phyloP scores from a whole-genome alignment of 1,140 invertebrate species.

The Zophobas atratus region DNA sequence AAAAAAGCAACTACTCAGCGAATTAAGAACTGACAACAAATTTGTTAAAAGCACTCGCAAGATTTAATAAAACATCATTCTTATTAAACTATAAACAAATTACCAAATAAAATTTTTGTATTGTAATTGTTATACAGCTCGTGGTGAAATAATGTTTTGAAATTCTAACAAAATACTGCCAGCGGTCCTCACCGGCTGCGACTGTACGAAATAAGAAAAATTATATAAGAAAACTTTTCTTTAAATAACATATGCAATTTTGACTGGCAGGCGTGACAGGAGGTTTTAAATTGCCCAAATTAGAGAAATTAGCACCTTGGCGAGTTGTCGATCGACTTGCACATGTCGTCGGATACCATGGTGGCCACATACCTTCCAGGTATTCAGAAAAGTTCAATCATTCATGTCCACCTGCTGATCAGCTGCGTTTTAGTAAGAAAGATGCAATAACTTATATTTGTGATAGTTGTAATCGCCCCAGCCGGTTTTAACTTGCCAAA shows the following conservation, averaged over 20 bases:
- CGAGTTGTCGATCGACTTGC: conserved; percentile 32
- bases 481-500: neutral
- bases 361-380: conserved; percentile 38
- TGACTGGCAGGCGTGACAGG: conserved; percentile 46
- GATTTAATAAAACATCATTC: too few species aligned
- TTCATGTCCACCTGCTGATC: conserved; percentile 36
- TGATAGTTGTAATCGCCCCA: neutral
- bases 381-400: conserved; percentile 41
- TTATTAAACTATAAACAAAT: too few species aligned
- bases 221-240: conserved; percentile 22
- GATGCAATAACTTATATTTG: conserved; percentile 32
- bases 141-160: neutral
- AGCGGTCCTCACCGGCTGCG: too few species aligned
- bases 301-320: conserved; percentile 51
- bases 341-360: conserved; percentile 31
- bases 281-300: conserved; percentile 52
- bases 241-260: conserved; percentile 43
- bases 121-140: too few species aligned
- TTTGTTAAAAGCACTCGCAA: too few species aligned
- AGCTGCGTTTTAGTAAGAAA: conserved; percentile 34
- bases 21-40: too few species aligned
- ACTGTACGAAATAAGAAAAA: neutral
- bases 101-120: too few species aligned
- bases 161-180: neutral
- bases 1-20: too few species aligned